Evolutionary conservation across 30 jellyfish, hydroid and myxozoan genomes (phyloP), one percentile per base, ranked within the genome.

Genomic region (Sanderia malayensis): DNA sequence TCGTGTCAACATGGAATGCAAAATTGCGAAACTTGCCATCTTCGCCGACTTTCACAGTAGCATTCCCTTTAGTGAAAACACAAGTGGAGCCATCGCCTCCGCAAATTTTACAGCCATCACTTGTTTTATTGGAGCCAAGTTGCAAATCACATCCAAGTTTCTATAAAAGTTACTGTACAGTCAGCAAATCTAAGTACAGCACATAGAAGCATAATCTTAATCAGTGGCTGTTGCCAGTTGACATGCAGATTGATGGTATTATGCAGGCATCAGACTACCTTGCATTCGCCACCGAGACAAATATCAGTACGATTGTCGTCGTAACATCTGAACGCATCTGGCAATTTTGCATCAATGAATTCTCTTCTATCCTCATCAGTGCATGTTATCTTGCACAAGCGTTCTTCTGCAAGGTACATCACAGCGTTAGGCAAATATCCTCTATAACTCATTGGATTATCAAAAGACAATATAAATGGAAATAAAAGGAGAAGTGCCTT

Each of bases 131-230:
- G 6, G 97, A 74, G 10, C 80, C 83, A 63, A 74, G 62, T 32
- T 59, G 22, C 52, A 73, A 22, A 66, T 82, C 95, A 59, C 97
- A 88, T 27, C 95, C 95, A 44, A 88, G 84, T 72, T 47, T 61
- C 97, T 88, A 25, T 2, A 84, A 64, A 25, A 23, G 47, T 0
- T 4, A 29, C 4, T 18, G 26, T 2, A 46, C n/a, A n/a, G n/a
- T n/a, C n/a, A n/a, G n/a, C n/a, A n/a, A n/a, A n/a, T n/a, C n/a
- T n/a, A n/a, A n/a, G n/a, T n/a, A n/a, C n/a, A n/a, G n/a, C n/a
- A n/a, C n/a, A n/a, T n/a, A n/a, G n/a, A n/a, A n/a, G n/a, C n/a
- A 29, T 1, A 41, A 41, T 41, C 8, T 41, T 6, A 41, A 41
- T 41, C 55, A 41, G 55, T 41, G 55, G 15, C 8, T 41, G 15